Base-by-base conservation (phyloP, 2,888 invertebrate species). In the Theretra japonica region DNA sequence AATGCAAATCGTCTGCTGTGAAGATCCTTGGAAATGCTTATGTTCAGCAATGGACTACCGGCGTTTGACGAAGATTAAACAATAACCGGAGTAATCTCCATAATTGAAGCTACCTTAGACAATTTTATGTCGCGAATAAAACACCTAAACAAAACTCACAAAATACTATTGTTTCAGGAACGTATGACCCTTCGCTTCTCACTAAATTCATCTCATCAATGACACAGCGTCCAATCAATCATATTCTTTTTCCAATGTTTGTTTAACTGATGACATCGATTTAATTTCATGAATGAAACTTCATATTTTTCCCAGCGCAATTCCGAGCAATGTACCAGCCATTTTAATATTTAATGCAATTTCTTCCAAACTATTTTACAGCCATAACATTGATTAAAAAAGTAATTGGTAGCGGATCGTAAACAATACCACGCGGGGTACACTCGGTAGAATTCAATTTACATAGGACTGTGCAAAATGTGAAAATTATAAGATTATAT, bases 201-300 rank as follows among this genome's bases (percentile, higher is more conserved):
- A 41, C 33, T 33, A 41, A 41, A 41, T 41, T 41, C 41, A 41
- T 11, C 11, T 41, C 59, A 59, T 59, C 59, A 59, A 28, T 28
- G 25, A 59, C 28, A 28, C 58, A 58, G 25, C 59, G 19, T 30
- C 60, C 48, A 48, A 65, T 17, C 65, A 65, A 23, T 41, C 41
- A 11, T 41, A 41, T 65, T 17, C 65, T 65, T 65, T 48, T n/a
- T 23, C 23, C 11, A 48, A 41, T n/a, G 41, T 62, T 65, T 65
- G 48, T 17, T 41, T 65, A 19, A 65, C 65, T 65, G 65, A 48
- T 65, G 65, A 48, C 62, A n/a, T 21, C 62, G 23, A 65, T 65
- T 65, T 65, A 65, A 65, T 65, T 23, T 48, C 65, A 65, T 48
- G 23, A 65, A 62, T 60, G 25, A n/a, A 58, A 41, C 21, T 65